phyloP scores from a whole-genome alignment of 30 jellyfish, hydroid and myxozoan genomes.

The Pseudorhiza aurosa region DNA sequence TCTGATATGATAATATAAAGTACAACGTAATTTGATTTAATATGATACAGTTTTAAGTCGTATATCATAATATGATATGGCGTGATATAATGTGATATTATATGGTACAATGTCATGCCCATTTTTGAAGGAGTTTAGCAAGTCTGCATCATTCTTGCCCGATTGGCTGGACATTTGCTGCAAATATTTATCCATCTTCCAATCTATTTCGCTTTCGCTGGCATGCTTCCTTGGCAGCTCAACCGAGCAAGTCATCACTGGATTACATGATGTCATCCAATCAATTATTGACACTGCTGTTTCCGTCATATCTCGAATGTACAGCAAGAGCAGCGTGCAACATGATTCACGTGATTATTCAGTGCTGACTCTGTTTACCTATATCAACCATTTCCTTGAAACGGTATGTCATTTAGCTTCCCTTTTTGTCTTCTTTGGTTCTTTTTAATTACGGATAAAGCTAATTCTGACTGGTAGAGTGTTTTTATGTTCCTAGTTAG shows the following conservation, averaged over 20 bases:
- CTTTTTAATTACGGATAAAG: no score
- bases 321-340: neutral
- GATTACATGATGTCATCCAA: neutral
- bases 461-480: no score
- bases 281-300: conserved; percentile 2
- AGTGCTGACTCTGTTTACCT: neutral
- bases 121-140: conserved; percentile 47
- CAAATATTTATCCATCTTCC: conserved; percentile 13
- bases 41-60: neutral
- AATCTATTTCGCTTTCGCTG: neutral
- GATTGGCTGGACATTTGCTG: conserved; percentile 24
- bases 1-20: neutral
- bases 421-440: no score
- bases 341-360: conserved; percentile 25
- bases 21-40: no score
- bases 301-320: conserved; percentile 8
- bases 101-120: neutral
- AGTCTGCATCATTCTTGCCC: neutral
- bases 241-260: neutral
- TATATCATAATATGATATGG: no score
- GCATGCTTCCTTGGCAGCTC: neutral
- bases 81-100: no score
- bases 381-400: neutral
- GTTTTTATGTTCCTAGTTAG: no score
- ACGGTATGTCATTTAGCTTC: no score